Evolutionary conservation across 2,888 invertebrate species (phyloP), one percentile per base, ranked within the genome.

Genomic region (Onchidella celtica): DNA sequence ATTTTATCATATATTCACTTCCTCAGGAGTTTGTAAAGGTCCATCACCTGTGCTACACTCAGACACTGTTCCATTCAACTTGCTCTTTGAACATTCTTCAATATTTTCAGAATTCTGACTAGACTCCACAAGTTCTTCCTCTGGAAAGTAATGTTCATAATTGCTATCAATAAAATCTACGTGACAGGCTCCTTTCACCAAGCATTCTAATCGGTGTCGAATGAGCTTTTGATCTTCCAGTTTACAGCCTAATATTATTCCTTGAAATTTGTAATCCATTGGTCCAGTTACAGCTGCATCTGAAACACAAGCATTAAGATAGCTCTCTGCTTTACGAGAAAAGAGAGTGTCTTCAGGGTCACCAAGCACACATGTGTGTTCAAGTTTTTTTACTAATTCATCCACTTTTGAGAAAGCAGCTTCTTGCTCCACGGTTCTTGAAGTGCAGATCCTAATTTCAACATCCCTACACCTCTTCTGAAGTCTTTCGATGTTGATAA

Each of bases 141-240:
- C 47, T 47, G 47, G 47, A 47, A 47, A n/a, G n/a, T n/a, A n/a
- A n/a, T n/a, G n/a, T n/a, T n/a, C n/a, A n/a, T n/a, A n/a, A n/a
- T n/a, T n/a, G n/a, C n/a, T 17, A 47, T 69, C 70, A 36, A 34
- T 59, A 9, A 72, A 36, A 32, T 65, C 34, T 27, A 14, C 65
- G 57, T 66, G 79, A 36, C 55, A 73, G 1, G 40, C 11, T 0
- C 79, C 73, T n/a, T 75, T 69, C 2, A 84, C 79, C 21, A 84
- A 70, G 61, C 66, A 75, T 24, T 88, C 82, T 6, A 90, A 84
- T 72, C 86, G 85, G 59, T 84, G 85, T 17, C 88, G 72, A 32
- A 88, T 83, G 34, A 90, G 88, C 88, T 94, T 94, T 87, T 94
- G 94, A 86, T 94, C 94, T 83, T 94, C 94, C 11, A 92, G 91